Percentiles rank a stretch among this genome's conserved stretches.
Conservation (phyloP, 2,888 invertebrate genomes). For the Troides oblongomaculatus region DNA sequence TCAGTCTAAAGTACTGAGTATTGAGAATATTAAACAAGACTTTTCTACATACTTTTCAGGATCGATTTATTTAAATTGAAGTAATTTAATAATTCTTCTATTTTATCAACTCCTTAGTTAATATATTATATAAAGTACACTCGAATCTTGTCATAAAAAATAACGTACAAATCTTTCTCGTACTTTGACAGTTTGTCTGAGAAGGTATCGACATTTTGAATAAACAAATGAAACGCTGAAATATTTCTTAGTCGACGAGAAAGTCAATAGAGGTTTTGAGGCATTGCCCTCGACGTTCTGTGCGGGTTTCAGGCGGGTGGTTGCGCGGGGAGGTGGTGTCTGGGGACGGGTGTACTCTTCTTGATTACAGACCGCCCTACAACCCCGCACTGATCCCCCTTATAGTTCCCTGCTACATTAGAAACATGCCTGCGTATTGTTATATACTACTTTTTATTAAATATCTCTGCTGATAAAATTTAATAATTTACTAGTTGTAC, state of each 20-base stretch:
- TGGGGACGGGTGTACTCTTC: slow-evolving; percentile 78
- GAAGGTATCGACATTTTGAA: slow-evolving; percentile 59
- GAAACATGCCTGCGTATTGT: slow-evolving; percentile 64
- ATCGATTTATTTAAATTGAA: too few relatives aligned
- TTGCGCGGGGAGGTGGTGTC: slow-evolving; percentile 48
- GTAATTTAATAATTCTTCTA: background rate
- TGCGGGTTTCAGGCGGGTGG: slow-evolving; percentile 47
- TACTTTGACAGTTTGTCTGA: slow-evolving; percentile 36
- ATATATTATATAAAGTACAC: background rate
- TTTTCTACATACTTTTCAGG: too few relatives aligned
- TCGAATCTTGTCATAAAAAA: slow-evolving; percentile 25
- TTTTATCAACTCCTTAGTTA: background rate
- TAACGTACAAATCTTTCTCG: slow-evolving; percentile 23
- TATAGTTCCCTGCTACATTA: slow-evolving; percentile 49
- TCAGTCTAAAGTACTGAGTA: too few relatives aligned
- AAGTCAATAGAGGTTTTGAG: slow-evolving; percentile 77
- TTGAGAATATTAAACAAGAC: too few relatives aligned
- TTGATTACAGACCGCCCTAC: slow-evolving; percentile 75
- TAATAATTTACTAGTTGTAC: background rate
- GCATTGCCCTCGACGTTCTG: slow-evolving; percentile 70
- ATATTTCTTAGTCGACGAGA: slow-evolving; percentile 66
- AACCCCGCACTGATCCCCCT: slow-evolving; percentile 45
- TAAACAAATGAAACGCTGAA: slow-evolving; percentile 68
- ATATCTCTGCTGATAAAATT: background rate
- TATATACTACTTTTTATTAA: slow-evolving; percentile 35